Conservation (phyloP, 2,797 vertebrate species). For the Onychomys arenicola region DNA sequence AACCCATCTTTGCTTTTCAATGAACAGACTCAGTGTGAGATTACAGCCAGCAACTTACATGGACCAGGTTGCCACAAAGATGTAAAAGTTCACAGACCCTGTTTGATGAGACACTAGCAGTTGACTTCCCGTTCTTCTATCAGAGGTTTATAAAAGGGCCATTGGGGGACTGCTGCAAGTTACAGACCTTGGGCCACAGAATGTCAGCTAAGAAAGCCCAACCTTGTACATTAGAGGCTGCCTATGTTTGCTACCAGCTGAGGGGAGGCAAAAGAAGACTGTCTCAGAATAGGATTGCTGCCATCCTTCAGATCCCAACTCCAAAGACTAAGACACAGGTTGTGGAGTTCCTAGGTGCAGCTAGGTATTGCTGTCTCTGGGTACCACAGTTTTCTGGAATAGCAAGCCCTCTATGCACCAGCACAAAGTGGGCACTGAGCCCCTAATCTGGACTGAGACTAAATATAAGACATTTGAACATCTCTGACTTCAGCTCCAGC, state of each 20-base stretch:
- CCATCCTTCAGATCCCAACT: background rate
- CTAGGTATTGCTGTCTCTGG: background rate
- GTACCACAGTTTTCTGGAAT: background rate
- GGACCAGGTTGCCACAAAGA: background rate
- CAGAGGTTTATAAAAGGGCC: background rate
- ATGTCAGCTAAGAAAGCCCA: background rate
- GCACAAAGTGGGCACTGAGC: background rate
- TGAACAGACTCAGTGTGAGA: background rate
- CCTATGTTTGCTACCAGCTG: background rate
- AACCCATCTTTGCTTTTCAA: background rate
- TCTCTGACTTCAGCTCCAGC: background rate
- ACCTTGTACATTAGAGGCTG: background rate
- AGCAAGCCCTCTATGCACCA: no score
- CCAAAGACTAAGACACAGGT: background rate
- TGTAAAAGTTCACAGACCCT: background rate
- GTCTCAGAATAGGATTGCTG: background rate
- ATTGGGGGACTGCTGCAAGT: background rate
- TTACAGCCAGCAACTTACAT: background rate
- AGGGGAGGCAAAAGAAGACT: background rate
- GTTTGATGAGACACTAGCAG: background rate
- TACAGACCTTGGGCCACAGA: background rate
- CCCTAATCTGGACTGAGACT: background rate
- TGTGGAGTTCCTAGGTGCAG: background rate
- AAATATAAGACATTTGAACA: background rate
- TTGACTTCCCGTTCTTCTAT: background rate